Evolutionary conservation across 1,140 invertebrate species (phyloP).

Genomic region (Phortica variegata): DNA sequence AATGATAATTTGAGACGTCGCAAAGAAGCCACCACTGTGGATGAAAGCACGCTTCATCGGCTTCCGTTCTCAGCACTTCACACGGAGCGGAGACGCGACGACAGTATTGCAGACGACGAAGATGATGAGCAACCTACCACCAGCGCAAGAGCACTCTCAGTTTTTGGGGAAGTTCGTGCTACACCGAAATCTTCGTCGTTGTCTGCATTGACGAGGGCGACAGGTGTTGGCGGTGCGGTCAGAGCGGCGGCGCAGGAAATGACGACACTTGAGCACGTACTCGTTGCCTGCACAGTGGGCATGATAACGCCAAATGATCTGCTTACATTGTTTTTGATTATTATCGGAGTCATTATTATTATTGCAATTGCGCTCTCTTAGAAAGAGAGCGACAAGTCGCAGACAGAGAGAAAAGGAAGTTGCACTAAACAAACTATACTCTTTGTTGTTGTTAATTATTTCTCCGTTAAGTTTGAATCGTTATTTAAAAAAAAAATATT

Average conservation of each 20-base stretch:
- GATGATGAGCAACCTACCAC: conserved; percentile 27
- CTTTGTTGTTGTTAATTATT: conserved; percentile 23
- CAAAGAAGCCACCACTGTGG: neutral
- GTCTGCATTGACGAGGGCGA: neutral
- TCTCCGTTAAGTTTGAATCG: conserved; percentile 27
- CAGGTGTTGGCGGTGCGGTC: conserved; percentile 4
- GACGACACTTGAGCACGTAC: conserved; percentile 52
- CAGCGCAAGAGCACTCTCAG: conserved; percentile 38
- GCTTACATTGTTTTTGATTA: conserved; percentile 67
- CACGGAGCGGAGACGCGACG: conserved; percentile 16
- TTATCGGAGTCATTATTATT: conserved; percentile 69
- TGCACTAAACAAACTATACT: conserved; percentile 7
- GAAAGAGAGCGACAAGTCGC: conserved; percentile 6
- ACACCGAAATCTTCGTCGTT: too few species aligned
- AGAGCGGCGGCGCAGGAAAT: conserved; percentile 20
- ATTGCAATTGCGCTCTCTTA: conserved; percentile 60
- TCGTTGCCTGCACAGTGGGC: conserved; percentile 52
- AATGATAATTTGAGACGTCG: conserved; percentile 16
- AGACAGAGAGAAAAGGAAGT: conserved; percentile 8
- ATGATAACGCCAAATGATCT: conserved; percentile 60
- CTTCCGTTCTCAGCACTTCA: conserved; percentile 4
- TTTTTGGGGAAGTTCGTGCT: conserved; percentile 38
- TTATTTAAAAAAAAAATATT: conserved; percentile 21
- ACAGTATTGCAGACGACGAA: conserved; percentile 4
- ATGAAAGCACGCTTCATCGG: conserved; percentile 27